These are phyloP conservation scores for Sialis fuliginosa DNA, from an alignment of 2,888 invertebrate species.

Conservation along the genomic window DNA sequence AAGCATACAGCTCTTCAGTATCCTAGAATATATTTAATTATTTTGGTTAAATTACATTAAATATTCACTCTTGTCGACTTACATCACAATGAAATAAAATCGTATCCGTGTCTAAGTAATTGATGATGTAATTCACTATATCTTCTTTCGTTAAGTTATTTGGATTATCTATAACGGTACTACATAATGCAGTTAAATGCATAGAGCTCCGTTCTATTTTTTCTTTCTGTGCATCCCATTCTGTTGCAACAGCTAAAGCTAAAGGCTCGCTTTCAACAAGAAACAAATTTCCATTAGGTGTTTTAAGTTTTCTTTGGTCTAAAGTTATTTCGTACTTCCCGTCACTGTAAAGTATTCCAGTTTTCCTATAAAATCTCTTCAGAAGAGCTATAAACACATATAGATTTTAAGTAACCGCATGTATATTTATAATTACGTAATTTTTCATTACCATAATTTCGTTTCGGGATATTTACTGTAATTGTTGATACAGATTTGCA, in stretches of 20 bases:
- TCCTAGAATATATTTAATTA: slow-evolving; percentile 33
- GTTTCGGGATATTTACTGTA: no score
- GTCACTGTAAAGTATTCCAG: slow-evolving; percentile 49
- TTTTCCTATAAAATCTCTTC: slow-evolving; percentile 58
- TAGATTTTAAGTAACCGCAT: no score
- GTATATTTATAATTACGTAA: no score
- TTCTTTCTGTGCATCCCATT: slow-evolving; percentile 82
- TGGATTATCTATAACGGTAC: slow-evolving; percentile 87
- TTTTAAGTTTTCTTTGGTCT: slow-evolving; percentile 78
- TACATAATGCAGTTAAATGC: slow-evolving; percentile 86
- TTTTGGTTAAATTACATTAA: slow-evolving; percentile 6
- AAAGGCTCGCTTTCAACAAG: slow-evolving; percentile 68
- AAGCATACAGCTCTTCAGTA: slow-evolving; percentile 51
- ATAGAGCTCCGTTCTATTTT: slow-evolving; percentile 60
- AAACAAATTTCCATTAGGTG: slow-evolving; percentile 66
- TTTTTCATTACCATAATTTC: no score
- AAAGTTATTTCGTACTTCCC: slow-evolving; percentile 70
- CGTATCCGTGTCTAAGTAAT: slow-evolving; percentile 69
- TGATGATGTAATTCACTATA: slow-evolving; percentile 59
- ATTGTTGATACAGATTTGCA: no score
- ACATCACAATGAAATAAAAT: slow-evolving; percentile 59
- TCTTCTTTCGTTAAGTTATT: slow-evolving; percentile 57
- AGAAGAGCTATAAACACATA: slow-evolving; percentile 21
- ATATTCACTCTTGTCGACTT: slow-evolving; percentile 18
- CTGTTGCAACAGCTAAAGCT: slow-evolving; percentile 82